Base-by-base conservation (phyloP, 1,140 invertebrate species). In the Pseudomyrmex sp. region DNA sequence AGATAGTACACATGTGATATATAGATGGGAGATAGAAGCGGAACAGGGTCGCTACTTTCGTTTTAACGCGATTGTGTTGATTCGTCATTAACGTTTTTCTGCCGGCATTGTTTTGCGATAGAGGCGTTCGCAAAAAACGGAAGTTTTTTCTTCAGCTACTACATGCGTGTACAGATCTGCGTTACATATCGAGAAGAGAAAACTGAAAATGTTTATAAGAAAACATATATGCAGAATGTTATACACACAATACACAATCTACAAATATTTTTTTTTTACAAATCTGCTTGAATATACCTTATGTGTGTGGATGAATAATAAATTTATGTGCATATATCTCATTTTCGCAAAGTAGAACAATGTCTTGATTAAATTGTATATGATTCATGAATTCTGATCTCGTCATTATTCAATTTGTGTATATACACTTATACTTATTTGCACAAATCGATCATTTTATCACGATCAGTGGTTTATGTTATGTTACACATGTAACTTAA, bases 41-140 rank as follows among this genome's bases (percentile, higher is more conserved):
- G 62, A 44, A 1, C 50, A 69, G 62, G 50, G 63, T 68, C 63
- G 75, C 44, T 69, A 46, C 63, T 77, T 69, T 77, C 50, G 26
- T 69, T 68, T 56, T 23, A 68, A 56, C 50, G 26, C 62, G 75
- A 69, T 56, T 77, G 75, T 46, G 35, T 20, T 3, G 15, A 15
- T 4, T 66, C 35, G 35, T 23, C 26, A 26, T 77, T 77, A 77
- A 54, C 18, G 20, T 58, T 69, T 77, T n/a, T n/a, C 58, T n/a
- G 8, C 5, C 20, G 26, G 62, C 18, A 58, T 20, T 59, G 70
- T 48, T 59, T 44, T 23, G 35, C 35, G 59, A 73, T 50, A 44
- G 56, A 20, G 44, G 58, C 44, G 58, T 50, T 73, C 12, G 20
- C 12, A 44, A 63, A 15, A 58, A 23, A 52, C 20, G 2, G 0